These are phyloP conservation scores for Drosophila testacea DNA, from an alignment of 2,888 invertebrate genomes.

Conservation along the genomic window DNA sequence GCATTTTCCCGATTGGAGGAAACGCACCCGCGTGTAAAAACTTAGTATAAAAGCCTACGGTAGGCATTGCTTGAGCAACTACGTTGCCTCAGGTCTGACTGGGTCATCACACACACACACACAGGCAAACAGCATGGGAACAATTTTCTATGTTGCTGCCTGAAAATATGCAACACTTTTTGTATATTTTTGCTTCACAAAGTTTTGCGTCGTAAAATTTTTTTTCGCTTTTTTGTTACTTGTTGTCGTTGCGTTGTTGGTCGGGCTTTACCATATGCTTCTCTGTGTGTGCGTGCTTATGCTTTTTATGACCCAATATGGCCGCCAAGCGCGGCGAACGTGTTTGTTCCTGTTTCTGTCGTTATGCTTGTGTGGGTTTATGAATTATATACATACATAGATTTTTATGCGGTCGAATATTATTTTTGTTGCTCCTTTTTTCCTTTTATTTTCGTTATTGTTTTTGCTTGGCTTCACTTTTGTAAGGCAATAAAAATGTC, in stretches of 20 bases:
- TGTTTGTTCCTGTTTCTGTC: constrained; percentile 50
- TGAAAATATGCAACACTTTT: constrained; percentile 78
- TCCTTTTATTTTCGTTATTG: constrained; percentile 24
- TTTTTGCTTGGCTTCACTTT: constrained; percentile 36
- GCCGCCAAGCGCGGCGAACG: constrained; percentile 74
- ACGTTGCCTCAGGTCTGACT: no score
- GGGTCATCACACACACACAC: constrained; percentile 30
- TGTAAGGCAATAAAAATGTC: constrained; percentile 67
- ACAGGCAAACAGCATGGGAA: constrained; percentile 27
- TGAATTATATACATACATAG: constrained; percentile 68
- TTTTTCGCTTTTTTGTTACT: constrained; percentile 65
- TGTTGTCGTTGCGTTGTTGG: constrained; percentile 39
- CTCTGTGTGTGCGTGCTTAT: constrained; percentile 48
- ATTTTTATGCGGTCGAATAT: constrained; percentile 81
- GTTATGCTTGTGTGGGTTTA: constrained; percentile 58
- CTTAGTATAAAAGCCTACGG: no score
- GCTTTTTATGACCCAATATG: constrained; percentile 80
- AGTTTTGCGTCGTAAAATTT: constrained; percentile 74
- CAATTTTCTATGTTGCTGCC: constrained; percentile 54
- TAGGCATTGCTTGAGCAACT: no score
- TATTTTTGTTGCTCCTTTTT: constrained; percentile 70
- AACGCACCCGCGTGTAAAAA: no score
- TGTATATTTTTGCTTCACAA: constrained; percentile 78
- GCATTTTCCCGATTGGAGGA: no score
- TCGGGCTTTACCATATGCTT: constrained; percentile 62